These are phyloP conservation scores for Rousettus leschenaultii DNA, from an alignment of 2,113 vertebrate species.

Conservation along the genomic window DNA sequence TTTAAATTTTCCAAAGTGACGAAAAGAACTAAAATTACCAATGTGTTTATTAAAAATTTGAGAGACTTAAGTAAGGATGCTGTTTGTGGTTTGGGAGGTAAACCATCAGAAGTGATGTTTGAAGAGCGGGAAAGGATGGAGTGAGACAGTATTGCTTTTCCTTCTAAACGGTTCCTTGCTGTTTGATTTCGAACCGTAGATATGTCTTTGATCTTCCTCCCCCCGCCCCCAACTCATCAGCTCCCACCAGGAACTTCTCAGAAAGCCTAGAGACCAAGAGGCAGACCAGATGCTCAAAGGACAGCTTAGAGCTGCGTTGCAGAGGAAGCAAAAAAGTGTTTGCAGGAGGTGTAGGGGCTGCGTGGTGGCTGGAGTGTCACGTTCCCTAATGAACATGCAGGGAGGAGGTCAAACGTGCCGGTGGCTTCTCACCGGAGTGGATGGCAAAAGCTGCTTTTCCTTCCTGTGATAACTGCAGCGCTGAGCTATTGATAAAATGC, in stretches of 20 bases:
- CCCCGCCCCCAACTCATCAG: neutral
- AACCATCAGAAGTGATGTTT: neutral
- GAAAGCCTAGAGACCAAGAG: neutral
- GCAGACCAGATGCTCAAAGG: conserved; percentile 54
- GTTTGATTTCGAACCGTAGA: neutral
- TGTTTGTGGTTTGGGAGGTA: neutral
- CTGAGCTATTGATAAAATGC: neutral
- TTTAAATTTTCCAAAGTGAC: neutral
- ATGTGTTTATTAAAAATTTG: neutral
- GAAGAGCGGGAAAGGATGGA: neutral
- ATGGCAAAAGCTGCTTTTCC: conserved; percentile 47
- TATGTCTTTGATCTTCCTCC: neutral
- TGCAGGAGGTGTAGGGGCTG: conserved; percentile 38
- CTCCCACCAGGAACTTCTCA: neutral
- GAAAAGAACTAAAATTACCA: neutral
- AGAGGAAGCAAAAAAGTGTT: conserved; percentile 50
- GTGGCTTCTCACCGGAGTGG: neutral
- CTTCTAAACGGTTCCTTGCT: neutral
- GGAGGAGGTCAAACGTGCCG: neutral
- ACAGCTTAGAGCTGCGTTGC: neutral
- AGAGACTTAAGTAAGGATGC: neutral
- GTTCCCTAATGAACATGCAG: neutral
- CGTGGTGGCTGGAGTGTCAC: conserved; percentile 39
- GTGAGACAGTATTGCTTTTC: neutral
- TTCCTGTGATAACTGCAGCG: neutral